Conservation (phyloP, 2,888 invertebrate genomes). For the Torymus aiolomorphi region DNA sequence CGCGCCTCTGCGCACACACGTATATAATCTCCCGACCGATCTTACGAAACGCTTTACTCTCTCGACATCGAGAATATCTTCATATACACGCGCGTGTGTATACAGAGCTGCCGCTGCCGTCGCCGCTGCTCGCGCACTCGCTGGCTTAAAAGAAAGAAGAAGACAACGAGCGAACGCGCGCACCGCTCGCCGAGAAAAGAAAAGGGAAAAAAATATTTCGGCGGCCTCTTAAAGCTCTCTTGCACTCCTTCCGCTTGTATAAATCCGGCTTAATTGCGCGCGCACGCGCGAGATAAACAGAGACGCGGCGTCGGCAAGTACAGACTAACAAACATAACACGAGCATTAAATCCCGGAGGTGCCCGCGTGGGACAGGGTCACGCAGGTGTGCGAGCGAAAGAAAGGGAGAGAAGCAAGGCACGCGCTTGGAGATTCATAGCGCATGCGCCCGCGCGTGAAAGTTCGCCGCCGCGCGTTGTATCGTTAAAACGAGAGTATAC, state of each 20-base stretch:
- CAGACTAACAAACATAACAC: conserved; percentile 58
- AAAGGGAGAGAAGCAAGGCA: conserved; percentile 45
- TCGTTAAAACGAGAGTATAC: conserved; percentile 34
- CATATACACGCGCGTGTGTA: conserved; percentile 10
- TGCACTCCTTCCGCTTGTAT: conserved; percentile 11
- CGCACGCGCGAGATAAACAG: conserved; percentile 23
- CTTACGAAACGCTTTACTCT: conserved; percentile 37
- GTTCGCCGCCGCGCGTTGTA: conserved; percentile 5
- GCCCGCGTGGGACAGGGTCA: conserved; percentile 58
- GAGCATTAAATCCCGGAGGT: conserved; percentile 56
- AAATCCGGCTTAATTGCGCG: conserved; percentile 54
- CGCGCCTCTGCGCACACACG: not conserved
- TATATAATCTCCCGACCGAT: conserved; percentile 48
- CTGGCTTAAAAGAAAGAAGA: not conserved
- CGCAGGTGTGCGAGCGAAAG: conserved; percentile 62
- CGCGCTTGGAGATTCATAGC: conserved; percentile 65
- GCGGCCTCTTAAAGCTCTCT: conserved; percentile 44
- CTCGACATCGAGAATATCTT: conserved; percentile 52
- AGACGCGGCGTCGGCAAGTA: not conserved
- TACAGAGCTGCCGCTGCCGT: not conserved
- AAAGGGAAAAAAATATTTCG: conserved; percentile 41
- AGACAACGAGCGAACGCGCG: not conserved
- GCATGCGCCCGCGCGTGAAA: conserved; percentile 61
- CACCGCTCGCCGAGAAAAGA: not conserved
- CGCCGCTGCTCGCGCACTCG: not conserved